Percentiles rank a stretch among this genome's conserved stretches.
phyloP scores from a whole-genome alignment of 2,113 vertebrate genomes.

The Oxyruncus cristatus region DNA sequence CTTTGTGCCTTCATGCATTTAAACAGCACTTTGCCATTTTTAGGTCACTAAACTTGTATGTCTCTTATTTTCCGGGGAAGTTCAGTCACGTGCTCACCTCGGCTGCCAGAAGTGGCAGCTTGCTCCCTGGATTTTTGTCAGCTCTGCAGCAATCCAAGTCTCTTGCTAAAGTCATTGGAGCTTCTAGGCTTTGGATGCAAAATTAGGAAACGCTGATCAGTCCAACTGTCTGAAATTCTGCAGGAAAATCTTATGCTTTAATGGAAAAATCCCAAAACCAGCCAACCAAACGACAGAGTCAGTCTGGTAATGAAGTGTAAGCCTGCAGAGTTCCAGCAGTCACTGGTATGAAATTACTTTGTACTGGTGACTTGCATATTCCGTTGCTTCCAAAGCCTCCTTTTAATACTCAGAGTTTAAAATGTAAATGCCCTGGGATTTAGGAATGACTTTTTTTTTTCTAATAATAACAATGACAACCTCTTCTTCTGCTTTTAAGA shows the following conservation, averaged over 20 bases:
- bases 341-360: neutral
- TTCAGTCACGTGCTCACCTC: neutral
- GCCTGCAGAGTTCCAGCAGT: neutral
- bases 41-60: neutral
- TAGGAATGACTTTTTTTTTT: neutral
- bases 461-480: neutral
- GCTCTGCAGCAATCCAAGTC: neutral
- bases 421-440: neutral
- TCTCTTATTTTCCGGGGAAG: neutral
- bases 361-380: neutral
- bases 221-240: neutral
- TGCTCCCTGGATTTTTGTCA: neutral
- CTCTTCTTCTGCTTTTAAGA: neutral
- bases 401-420: neutral
- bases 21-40: neutral
- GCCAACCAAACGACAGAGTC: neutral
- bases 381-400: neutral
- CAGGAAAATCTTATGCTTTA: neutral
- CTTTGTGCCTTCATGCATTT: neutral
- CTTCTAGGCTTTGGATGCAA: neutral
- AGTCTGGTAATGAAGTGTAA: neutral
- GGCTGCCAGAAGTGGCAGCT: neutral
- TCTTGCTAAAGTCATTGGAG: neutral
- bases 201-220: neutral
- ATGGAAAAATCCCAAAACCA: neutral